Evolutionary conservation across 2,888 invertebrate species (phyloP).

Genomic region (Drosophila ezoana): DNA sequence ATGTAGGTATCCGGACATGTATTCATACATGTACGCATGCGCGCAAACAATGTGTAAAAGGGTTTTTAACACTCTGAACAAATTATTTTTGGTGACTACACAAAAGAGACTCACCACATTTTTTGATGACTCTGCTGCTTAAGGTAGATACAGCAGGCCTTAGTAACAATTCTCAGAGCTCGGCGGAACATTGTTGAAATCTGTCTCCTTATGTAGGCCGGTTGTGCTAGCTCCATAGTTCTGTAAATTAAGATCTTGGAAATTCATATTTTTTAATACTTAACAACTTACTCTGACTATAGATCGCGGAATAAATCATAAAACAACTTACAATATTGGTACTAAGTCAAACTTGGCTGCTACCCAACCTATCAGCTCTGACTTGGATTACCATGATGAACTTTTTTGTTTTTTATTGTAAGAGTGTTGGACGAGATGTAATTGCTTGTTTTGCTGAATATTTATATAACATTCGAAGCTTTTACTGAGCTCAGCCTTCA

Average conservation of each 20-base stretch:
- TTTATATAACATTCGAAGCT: neutral
- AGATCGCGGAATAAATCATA: neutral
- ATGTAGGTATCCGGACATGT: too few relatives aligned
- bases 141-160: neutral
- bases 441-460: neutral
- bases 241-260: slow-evolving; percentile 23
- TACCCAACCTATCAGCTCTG: neutral
- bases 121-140: slow-evolving; percentile 1
- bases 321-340: slow-evolving; percentile 32
- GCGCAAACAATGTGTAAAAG: too few relatives aligned
- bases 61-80: too few relatives aligned
- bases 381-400: neutral
- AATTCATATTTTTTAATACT: slow-evolving; percentile 15
- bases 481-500: neutral
- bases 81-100: neutral
- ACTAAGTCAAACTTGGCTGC: neutral
- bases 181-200: slow-evolving; percentile 3
- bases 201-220: slow-evolving; percentile 2
- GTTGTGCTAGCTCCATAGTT: slow-evolving; percentile 1
- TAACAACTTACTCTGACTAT: neutral
- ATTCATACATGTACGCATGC: too few relatives aligned
- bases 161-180: slow-evolving; percentile 5
- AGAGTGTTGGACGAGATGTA: neutral
- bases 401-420: neutral
- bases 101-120: slow-evolving; percentile 26